Conservation (phyloP, 2,113 vertebrate species). For the Oreotragus oreotragus region DNA sequence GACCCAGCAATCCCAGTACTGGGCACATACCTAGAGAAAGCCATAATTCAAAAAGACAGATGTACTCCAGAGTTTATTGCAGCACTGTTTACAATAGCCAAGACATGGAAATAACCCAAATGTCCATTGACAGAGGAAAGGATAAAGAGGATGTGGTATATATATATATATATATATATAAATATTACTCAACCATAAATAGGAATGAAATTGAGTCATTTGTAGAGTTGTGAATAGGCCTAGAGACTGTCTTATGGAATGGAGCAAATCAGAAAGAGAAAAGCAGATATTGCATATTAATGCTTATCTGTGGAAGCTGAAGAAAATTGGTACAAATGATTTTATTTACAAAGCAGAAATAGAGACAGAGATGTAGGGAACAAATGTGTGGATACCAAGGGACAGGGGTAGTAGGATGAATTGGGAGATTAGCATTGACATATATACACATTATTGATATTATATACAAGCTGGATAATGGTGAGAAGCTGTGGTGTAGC, state of each 20-base stretch:
- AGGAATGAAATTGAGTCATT: neutral
- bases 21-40: neutral
- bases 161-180: neutral
- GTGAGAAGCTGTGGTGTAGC: neutral
- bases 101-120: neutral
- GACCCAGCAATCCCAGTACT: neutral
- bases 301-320: neutral
- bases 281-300: neutral
- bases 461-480: neutral
- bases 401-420: neutral
- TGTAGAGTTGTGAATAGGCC: neutral
- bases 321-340: neutral
- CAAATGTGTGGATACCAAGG: too few species aligned
- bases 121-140: neutral
- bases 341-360: neutral
- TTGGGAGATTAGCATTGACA: neutral
- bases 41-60: neutral
- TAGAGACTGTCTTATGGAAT: neutral
- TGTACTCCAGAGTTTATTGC: neutral
- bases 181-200: neutral
- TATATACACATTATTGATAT: neutral
- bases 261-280: neutral
- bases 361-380: too few species aligned
- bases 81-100: neutral
- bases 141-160: neutral